Evolutionary conservation across 2,797 vertebrate genomes (phyloP), one percentile per base, ranked within the genome.

Genomic region (Gobio occitaniae): DNA sequence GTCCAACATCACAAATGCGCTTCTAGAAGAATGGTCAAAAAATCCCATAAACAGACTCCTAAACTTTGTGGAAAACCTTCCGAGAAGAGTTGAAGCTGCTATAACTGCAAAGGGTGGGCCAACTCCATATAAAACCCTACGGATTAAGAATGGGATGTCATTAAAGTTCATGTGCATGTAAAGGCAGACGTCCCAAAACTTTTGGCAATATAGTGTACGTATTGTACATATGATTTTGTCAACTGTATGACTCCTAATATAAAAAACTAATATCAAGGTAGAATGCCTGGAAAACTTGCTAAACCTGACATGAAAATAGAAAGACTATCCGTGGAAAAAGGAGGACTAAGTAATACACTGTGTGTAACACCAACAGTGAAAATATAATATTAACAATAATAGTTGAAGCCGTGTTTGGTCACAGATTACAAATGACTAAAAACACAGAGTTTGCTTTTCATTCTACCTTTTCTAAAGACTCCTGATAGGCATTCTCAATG

Each of bases 391-490:
- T 3, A 77, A n/a, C 21, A 61, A 17, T 11, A 38, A 13, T 32
- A 70, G 2, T 13, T 71, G 8, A 19, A 61, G 17, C 10, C 9
- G 52, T 61, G 68, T 48, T 36, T 63, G 56, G 19, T 50, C 69
- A 63, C 41, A 32, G 17, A 79, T 50, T 65, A 66, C 29, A 66
- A 79, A 79, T 36, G 29, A 79, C 25, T 13, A 19, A 70, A 70
- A n/a, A 70, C 10, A 70, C 41, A 47, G 1, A 29, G 52, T 41
- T 36, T 72, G 10, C 25, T 44, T 74, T 74, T 74, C 25, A 17
- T n/a, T 82, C 19, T 48, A 41, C 65, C 25, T 79, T 48, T 65
- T 50, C 48, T 17, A 48, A 25, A 83, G 41, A 52, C 13, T 63
- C 59, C 25, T 10, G 12, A 3, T 65, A 47, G n/a, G 12, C 3